Conservation (phyloP, 2,113 vertebrate genomes). For the Thamnophis sirtalis region DNA sequence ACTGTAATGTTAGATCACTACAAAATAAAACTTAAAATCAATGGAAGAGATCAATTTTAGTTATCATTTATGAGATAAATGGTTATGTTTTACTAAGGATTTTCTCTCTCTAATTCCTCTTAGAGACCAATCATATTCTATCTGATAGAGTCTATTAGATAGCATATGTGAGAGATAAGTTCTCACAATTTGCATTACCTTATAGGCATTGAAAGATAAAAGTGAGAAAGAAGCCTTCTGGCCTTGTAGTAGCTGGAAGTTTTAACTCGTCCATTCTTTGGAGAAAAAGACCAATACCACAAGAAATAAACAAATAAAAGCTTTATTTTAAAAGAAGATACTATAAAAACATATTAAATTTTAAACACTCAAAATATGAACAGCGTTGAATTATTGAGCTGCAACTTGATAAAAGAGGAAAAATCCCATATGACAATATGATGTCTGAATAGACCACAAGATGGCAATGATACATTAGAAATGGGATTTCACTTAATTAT, state of each 20-base stretch:
- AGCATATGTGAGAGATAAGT: background rate
- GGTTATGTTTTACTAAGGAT: background rate
- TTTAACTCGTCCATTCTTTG: background rate
- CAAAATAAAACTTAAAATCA: slow-evolving; percentile 34
- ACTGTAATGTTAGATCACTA: slow-evolving; percentile 78
- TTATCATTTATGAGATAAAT: background rate
- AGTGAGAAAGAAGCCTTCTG: background rate
- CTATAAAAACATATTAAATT: background rate
- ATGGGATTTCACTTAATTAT: background rate
- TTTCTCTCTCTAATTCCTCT: background rate
- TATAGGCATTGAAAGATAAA: background rate
- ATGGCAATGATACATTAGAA: background rate
- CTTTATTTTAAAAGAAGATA: background rate
- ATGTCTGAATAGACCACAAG: background rate
- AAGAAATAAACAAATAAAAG: background rate
- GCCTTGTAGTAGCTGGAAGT: background rate
- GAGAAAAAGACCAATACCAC: background rate
- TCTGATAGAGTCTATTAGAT: background rate
- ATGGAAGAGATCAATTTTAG: slow-evolving; percentile 2
- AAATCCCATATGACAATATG: background rate
- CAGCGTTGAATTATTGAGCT: background rate
- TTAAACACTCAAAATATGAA: background rate
- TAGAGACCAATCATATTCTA: background rate
- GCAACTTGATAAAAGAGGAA: background rate
- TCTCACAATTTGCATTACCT: background rate